Evolutionary conservation across 2,113 vertebrate genomes (phyloP).

Genomic region (Grallaria varia): DNA sequence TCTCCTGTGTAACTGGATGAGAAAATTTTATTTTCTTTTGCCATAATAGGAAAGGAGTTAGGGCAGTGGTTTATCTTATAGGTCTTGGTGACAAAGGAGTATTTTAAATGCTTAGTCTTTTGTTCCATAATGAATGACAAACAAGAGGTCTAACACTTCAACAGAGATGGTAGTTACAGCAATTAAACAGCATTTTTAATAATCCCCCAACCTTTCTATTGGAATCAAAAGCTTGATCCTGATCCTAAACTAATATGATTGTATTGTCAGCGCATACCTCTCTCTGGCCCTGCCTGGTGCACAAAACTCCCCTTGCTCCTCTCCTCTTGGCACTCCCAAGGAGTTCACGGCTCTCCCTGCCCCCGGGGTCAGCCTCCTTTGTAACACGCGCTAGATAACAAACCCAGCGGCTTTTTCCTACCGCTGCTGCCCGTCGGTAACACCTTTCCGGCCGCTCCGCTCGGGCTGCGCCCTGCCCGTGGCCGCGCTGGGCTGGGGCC

Average conservation of each 20-base stretch:
- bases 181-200: constrained; percentile 45
- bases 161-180: neutral
- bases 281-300: neutral
- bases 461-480: neutral
- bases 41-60: neutral
- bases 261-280: neutral
- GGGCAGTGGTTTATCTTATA: neutral
- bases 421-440: neutral
- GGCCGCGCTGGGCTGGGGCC: accelerated
- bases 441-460: neutral
- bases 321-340: neutral
- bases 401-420: neutral
- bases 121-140: constrained; percentile 38
- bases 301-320: neutral
- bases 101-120: constrained; percentile 10
- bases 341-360: neutral
- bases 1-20: neutral
- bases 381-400: neutral
- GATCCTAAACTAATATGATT: neutral
- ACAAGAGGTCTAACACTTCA: neutral
- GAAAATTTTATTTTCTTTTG: constrained; percentile 11
- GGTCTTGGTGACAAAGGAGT: neutral
- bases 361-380: neutral
- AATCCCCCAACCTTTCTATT: neutral
- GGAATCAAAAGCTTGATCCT: neutral